phyloP scores from a whole-genome alignment of 2,113 vertebrate genomes.

The Rhabdomys dilectus region DNA sequence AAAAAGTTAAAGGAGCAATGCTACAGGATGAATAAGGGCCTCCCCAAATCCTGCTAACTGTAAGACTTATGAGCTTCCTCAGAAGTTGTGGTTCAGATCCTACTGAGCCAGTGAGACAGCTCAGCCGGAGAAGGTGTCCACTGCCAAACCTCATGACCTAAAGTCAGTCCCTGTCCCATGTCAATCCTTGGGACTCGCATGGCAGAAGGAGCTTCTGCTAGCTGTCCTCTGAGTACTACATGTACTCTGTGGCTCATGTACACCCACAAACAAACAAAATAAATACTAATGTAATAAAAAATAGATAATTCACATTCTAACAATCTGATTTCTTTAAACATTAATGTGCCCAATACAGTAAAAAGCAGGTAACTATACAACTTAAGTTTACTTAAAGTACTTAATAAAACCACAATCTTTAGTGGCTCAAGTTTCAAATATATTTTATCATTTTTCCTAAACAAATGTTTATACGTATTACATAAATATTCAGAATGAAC shows the following conservation, averaged over 20 bases:
- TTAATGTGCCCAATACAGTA: background rate
- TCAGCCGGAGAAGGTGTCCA: background rate
- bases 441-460: background rate
- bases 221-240: background rate
- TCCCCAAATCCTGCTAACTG: background rate
- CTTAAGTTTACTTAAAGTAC: background rate
- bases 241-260: background rate
- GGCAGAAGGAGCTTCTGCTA: background rate
- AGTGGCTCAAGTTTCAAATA: background rate
- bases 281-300: background rate
- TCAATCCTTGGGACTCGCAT: background rate
- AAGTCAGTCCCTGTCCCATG: background rate
- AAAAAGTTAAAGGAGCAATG: background rate
- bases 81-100: background rate
- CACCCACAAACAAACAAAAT: background rate
- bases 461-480: background rate
- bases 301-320: background rate
- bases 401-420: background rate
- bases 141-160: background rate
- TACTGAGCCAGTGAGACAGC: background rate
- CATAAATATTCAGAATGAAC: background rate
- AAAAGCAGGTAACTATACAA: background rate
- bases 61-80: background rate
- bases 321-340: slow-evolving; percentile 21
- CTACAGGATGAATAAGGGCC: background rate